A percentile compares a stretch with the other conserved stretches of the same genome.
Conservation (phyloP, 2,797 vertebrate species). For the Coreius guichenoti region DNA sequence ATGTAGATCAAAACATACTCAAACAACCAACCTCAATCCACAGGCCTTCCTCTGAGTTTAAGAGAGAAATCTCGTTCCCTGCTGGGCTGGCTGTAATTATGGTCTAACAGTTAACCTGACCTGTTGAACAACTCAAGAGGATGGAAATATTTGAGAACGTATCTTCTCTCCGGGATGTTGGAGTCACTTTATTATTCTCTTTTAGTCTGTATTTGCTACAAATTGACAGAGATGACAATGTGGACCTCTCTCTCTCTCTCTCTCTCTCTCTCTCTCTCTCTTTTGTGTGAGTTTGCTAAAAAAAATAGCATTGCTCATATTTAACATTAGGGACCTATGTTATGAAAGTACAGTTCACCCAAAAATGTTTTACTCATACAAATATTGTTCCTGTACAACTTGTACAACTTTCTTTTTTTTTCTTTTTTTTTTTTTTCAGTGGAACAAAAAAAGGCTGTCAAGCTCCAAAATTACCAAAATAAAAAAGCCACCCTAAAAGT, state of each 20-base stretch:
- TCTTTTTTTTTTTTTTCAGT: neutral
- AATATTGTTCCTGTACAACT: neutral
- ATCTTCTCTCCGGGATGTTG: neutral
- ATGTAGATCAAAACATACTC: conserved; percentile 18
- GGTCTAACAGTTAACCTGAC: conserved; percentile 1
- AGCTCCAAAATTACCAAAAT: no score
- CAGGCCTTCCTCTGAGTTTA: neutral
- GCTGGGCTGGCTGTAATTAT: conserved; percentile 5
- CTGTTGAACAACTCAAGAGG: conserved; percentile 19
- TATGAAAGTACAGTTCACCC: neutral
- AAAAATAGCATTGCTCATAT: neutral
- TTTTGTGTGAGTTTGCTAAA: neutral
- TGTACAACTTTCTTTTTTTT: neutral
- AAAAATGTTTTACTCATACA: neutral
- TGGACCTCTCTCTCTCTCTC: neutral
- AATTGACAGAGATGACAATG: neutral
- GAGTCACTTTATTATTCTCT: conserved; percentile 13
- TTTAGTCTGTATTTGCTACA: conserved; percentile 15
- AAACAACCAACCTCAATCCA: neutral
- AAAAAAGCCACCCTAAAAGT: no score
- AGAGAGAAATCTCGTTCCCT: neutral
- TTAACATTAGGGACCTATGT: neutral
- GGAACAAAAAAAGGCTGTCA: neutral
- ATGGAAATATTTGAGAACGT: neutral
- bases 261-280: neutral